Conservation (phyloP, 2,888 invertebrate genomes). For the Amphipoea oculea region DNA sequence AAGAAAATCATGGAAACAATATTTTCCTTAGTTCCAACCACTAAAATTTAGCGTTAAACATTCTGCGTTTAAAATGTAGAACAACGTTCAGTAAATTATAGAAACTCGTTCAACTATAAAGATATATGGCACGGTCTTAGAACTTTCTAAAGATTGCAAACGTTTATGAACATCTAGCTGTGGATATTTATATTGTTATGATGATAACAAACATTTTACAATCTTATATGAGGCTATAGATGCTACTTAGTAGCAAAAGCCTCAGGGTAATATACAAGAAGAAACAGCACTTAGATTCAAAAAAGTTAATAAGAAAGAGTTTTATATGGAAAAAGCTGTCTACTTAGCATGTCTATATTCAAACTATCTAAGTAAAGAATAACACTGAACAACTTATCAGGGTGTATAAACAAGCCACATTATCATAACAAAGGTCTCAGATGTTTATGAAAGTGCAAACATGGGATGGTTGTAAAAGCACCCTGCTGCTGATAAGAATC, state of each 20-base stretch:
- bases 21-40: constrained; percentile 57
- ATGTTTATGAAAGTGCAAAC: constrained; percentile 80
- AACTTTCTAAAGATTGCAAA: constrained; percentile 61
- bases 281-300: not conserved
- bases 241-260: constrained; percentile 14
- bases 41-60: constrained; percentile 36
- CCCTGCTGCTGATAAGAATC: constrained; percentile 72
- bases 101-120: constrained; percentile 54
- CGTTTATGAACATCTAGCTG: constrained; percentile 34
- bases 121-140: constrained; percentile 42
- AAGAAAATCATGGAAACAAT: constrained; percentile 61
- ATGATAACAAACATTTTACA: constrained; percentile 15
- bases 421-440: constrained; percentile 72
- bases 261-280: not conserved
- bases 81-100: constrained; percentile 53
- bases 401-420: constrained; percentile 65
- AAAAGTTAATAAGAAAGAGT: not conserved
- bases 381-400: constrained; percentile 64
- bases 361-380: constrained; percentile 38
- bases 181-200: constrained; percentile 44
- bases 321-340: not conserved
- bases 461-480: constrained; percentile 73
- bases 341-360: constrained; percentile 19
- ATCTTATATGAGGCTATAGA: not conserved
- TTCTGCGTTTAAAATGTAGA: constrained; percentile 49